Evolutionary conservation across 2,888 invertebrate species (phyloP), one percentile per base, ranked within the genome.

Genomic region (Reticulitermes lucifugus): DNA sequence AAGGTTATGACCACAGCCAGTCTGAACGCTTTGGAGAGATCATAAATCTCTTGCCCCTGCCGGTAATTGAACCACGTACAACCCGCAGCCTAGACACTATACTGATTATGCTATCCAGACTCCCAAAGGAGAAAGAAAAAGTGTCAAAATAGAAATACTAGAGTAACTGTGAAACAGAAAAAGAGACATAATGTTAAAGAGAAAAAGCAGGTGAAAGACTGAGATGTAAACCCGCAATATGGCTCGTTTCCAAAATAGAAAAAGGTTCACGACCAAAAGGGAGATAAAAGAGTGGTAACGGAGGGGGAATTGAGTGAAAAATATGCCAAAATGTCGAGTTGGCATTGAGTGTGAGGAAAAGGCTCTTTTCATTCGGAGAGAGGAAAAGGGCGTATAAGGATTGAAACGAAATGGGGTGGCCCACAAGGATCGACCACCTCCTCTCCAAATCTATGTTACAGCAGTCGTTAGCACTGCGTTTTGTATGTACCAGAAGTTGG

Each of bases 401-500:
- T 83, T 82, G 73, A 83, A 83, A 51, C 29, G 51, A 43, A 83
- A 71, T 71, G 71, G 71, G 83, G 70, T 83, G 83, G 83, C 29
- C 29, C 51, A 83, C 71, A 73, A 43, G 29, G 83, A 70, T 83
- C 70, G 71, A 51, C 12, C 46, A 9, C 70, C 71, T 41, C 65
- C 25, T 75, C 55, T 75, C 51, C 70, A 73, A 55, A 83, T 43
- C 73, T 75, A 35, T 75, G 83, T 73, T 73, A 51, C 73, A 7
- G 25, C 35, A 73, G 73, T 35, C 73, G 73, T 73, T 73, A 73
- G 41, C 41, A 73, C 2, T 73, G 22, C 41, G 65, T 73, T 73
- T 73, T 35, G 41, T 73, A 18, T 18, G 73, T 73, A 46, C 46
- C 46, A 35, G 41, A 29, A 35, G 65, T n/a, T n/a, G 73, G 70